Base-by-base conservation (phyloP, 2,113 vertebrate genomes). In the Ceyx margarethae region DNA sequence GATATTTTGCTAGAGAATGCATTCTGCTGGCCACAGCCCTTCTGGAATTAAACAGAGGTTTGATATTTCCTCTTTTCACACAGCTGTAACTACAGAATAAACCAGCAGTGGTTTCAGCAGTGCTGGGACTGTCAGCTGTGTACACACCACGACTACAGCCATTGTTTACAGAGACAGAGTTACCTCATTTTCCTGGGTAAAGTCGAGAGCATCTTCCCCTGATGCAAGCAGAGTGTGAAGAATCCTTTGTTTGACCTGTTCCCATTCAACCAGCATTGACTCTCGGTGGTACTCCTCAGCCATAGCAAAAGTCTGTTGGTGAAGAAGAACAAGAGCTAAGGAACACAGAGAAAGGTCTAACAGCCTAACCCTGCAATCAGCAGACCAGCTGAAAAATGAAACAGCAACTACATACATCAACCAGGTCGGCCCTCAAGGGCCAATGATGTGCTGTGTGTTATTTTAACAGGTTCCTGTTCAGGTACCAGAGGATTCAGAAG, bases 261-360 rank as follows among this genome's bases (percentile, higher is more conserved):
- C 99, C 99, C 99, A 99, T 91, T 99, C 99, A 20, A 99, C 99
- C 98, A 99, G 95, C 99, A 99, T 99, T 16, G 99, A 99, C 91
- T 99, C 99, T 23, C 99, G 98, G 85, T 99, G 99, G 95, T 99
- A 99, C 92, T 99, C 99, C 74, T 99, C 99, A 54, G 99, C 99
- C 98, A 99, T 96, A 58, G 98, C 98, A 94, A 99, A 99, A 2
- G 99, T 99, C 99, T 99, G 97, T 40, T 26, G 54, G 37, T 46
- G 40, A 58, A 76, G 45, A 33, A 72, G 20, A 68, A 68, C 15
- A 80, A 53, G 61, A 82, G 73, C 26, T 89, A 75, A 80, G 40
- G 29, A 86, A 54, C 6, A 45, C 4, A 19, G 0, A 69, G 33
- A 53, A 73, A 62, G 37, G 81, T 12, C 22, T 76, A 60, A 50